These are phyloP conservation scores for Coleophora flavipennella DNA, from an alignment of 2,888 invertebrate species.

Conservation along the genomic window DNA sequence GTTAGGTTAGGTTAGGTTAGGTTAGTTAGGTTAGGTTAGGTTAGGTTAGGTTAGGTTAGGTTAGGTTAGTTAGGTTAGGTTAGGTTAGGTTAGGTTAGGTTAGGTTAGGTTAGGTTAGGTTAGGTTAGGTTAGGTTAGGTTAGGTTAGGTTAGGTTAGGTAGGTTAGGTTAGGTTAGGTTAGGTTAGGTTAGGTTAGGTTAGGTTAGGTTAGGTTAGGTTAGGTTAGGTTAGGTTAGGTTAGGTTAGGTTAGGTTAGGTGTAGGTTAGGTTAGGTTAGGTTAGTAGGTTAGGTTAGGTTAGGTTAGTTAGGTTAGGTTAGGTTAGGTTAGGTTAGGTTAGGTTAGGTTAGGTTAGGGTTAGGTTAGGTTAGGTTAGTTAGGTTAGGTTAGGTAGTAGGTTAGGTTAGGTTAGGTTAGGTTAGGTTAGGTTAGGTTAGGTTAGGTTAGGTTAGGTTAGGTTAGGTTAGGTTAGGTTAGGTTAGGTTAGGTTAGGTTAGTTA, in stretches of 20 bases:
- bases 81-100: slow-evolving; percentile 9
- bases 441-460: slow-evolving; percentile 11
- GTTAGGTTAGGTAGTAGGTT: slow-evolving; percentile 20
- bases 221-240: slow-evolving; percentile 16
- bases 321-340: slow-evolving; percentile 16
- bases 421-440: slow-evolving; percentile 12
- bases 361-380: slow-evolving; percentile 18
- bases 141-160: slow-evolving; percentile 15
- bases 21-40: slow-evolving; percentile 10
- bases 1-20: slow-evolving; percentile 10
- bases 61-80: slow-evolving; percentile 9
- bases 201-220: slow-evolving; percentile 15
- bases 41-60: slow-evolving; percentile 13
- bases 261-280: no score
- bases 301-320: slow-evolving; percentile 17
- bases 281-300: no score
- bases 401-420: slow-evolving; percentile 25
- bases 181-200: slow-evolving; percentile 15
- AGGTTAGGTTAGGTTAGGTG: no score
- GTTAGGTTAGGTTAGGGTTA: no score
- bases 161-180: slow-evolving; percentile 15
- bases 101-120: slow-evolving; percentile 12
- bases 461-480: slow-evolving; percentile 5
- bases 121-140: slow-evolving; percentile 12
- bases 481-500: slow-evolving; percentile 7